Evolutionary conservation across 2,113 vertebrate species (phyloP).

Genomic region (Chloroceryle aenea): DNA sequence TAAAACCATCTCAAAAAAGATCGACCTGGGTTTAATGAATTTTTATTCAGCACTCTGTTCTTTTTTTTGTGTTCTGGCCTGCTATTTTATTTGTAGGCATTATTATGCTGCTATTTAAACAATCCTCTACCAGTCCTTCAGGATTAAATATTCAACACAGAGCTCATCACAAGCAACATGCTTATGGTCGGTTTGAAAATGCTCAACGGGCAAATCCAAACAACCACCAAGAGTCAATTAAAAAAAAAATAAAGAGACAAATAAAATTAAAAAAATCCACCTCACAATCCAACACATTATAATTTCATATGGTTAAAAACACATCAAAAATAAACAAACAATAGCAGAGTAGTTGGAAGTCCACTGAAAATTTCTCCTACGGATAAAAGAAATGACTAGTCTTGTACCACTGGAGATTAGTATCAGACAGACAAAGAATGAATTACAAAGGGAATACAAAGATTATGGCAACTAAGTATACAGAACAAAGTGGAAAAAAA

Average conservation of each 20-base stretch:
- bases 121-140: background rate
- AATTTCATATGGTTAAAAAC: background rate
- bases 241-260: background rate
- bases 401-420: background rate
- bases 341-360: background rate
- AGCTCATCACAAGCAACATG: background rate
- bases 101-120: constrained; percentile 3
- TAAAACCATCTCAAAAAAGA: constrained; percentile 22
- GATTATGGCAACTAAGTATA: background rate
- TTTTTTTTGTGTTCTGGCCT: background rate
- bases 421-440: background rate
- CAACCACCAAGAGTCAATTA: background rate
- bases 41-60: background rate
- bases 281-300: background rate
- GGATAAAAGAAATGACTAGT: background rate
- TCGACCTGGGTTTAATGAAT: background rate
- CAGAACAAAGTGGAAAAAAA: background rate
- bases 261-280: background rate
- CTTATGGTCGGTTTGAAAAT: background rate
- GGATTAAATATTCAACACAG: background rate
- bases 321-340: background rate
- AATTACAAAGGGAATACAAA: background rate
- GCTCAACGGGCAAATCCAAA: background rate
- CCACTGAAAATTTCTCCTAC: background rate
- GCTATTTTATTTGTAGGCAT: background rate